phyloP scores from a whole-genome alignment of 2,797 vertebrate species.

The Pangasius djambal region DNA sequence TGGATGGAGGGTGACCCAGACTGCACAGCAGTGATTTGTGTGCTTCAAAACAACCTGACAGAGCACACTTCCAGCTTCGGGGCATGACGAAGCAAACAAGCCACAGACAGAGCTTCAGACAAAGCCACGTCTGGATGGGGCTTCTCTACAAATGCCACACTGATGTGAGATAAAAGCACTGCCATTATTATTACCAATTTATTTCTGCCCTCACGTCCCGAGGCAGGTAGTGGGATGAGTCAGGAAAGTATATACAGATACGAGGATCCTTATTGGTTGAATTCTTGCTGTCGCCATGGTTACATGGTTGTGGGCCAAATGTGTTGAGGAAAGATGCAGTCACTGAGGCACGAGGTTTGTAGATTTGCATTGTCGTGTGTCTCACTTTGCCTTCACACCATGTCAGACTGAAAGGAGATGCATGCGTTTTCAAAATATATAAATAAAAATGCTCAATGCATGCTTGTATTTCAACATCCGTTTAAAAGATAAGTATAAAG shows the following conservation, averaged over 20 bases:
- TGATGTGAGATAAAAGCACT: constrained; percentile 25
- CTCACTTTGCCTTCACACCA: constrained; percentile 38
- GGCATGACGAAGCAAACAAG: constrained; percentile 44
- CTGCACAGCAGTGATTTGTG: constrained; percentile 47
- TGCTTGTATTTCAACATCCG: background rate
- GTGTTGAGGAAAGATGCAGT: constrained; percentile 55
- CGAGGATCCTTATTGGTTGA: constrained; percentile 51
- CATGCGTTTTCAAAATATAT: background rate
- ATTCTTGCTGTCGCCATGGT: constrained; percentile 62
- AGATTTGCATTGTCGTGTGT: constrained; percentile 48
- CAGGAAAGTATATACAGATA: constrained; percentile 43
- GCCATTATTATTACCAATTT: constrained; percentile 35
- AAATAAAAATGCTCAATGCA: background rate
- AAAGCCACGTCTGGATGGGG: constrained; percentile 19
- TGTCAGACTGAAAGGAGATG: constrained; percentile 8
- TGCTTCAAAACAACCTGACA: constrained; percentile 50
- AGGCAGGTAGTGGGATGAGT: constrained; percentile 49
- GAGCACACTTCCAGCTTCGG: constrained; percentile 44
- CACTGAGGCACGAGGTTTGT: constrained; percentile 51
- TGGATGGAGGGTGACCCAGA: constrained; percentile 43
- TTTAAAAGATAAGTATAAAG: background rate
- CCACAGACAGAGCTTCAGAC: constrained; percentile 38
- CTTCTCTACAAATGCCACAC: constrained; percentile 24
- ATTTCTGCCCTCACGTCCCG: constrained; percentile 41
- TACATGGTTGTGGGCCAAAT: constrained; percentile 61